Base-by-base conservation (phyloP, 1,140 invertebrate genomes). In the Diorhabda elongata region DNA sequence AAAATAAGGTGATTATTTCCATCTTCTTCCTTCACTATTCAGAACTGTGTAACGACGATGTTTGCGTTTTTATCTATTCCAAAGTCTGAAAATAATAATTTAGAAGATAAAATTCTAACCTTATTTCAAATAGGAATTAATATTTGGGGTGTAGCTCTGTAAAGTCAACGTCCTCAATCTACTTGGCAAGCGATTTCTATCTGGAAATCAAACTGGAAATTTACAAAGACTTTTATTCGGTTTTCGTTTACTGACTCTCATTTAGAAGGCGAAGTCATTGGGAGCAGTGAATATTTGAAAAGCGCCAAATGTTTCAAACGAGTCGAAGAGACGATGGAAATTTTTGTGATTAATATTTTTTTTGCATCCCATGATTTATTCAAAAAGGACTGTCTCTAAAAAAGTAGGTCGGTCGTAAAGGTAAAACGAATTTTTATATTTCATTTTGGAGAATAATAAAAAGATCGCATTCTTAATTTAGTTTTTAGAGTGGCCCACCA, bases 251-350 rank as follows among this genome's bases (percentile, higher is more conserved):
- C 47, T 52, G 47, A 52, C 47, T 8, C 47, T 52, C 47, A 52
- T 52, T 52, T 52, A 52, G 47, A 52, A 52, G 47, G 47, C 47
- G n/a, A 52, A 52, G 47, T n/a, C n/a, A n/a, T 52, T 52, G 47
- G 47, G 6, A 52, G 47, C 47, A 52, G 6, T 52, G 47, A 52
- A 52, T 52, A n/a, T 52, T 52, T 52, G 47, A 52, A 52, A 52
- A 52, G 47, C 47, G 47, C n/a, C 47, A 52, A 52, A 52, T n/a
- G 47, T n/a, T n/a, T 52, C 4, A n/a, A 52, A 52, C 47, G n/a
- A n/a, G n/a, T 52, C 47, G 47, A 52, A 52, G 47, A 6, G 47
- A 52, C 26, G 26, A 26, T 26, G 47, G 47, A 52, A 52, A 52
- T 52, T 3, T 26, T 26, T n/a, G 47, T n/a, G 47, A 52, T 52